Evolutionary conservation across 1,140 invertebrate genomes (phyloP), one percentile per base, ranked within the genome.

Genomic region (Zaprionus gabonicus): DNA sequence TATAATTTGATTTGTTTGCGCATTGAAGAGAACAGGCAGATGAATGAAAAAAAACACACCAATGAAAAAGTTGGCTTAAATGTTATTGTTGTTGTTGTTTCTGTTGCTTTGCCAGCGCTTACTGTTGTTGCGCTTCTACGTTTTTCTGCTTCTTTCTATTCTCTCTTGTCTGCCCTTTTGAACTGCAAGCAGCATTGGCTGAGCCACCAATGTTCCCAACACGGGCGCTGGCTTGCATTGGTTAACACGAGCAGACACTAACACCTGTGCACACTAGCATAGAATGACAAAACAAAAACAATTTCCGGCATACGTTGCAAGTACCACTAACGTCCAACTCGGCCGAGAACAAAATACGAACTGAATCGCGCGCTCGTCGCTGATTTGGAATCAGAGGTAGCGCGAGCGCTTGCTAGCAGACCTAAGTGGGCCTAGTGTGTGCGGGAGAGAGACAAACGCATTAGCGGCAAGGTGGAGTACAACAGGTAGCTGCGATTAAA

Each of bases 151-250:
- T 56, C 58, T 56, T 36, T 46, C 55, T 34, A 34, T 34, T 34
- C 31, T 55, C 27, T 65, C 27, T 31, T 65, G 64, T 66, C 68
- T 79, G 78, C 78, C 66, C 78, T 80, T 80, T 80, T 78, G 75
- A 80, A 78, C 78, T 80, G 78, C 75, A 80, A 58, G 78, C 78
- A 80, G 74, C 78, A 78, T 78, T 73, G 75, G 60, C 60, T 76
- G 64, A 63, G 66, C 58, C 71, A 77, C 57, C 75, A 67, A 73
- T 73, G 73, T 55, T 46, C 66, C 27, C 20, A 25, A 51, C 55
- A 67, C 55, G 57, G 66, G 44, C 59, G 44, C 71, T 69, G 46
- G 28, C 49, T 77, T 68, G 75, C 75, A 77, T 82, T 86, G 81
- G 81, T 79, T 78, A 77, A 75, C 76, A 86, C 82, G 17, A 68